Conservation (phyloP, 2,797 vertebrate species). For the Oceanodroma leucorhoa region DNA sequence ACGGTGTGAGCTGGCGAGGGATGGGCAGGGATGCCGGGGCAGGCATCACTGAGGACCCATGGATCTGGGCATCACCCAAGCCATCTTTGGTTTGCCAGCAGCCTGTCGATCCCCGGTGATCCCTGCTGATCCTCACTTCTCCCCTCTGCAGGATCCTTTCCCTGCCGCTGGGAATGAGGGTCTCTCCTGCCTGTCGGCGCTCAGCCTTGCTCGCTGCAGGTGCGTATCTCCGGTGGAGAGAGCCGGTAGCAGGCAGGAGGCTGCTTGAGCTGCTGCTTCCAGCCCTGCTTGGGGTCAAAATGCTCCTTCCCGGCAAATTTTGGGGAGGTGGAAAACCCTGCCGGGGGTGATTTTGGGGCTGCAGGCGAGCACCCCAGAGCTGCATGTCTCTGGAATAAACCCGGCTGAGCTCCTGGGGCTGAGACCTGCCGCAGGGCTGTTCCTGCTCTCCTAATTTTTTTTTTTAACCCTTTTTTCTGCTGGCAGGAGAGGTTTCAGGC, state of each 20-base stretch:
- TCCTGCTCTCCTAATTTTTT: background rate
- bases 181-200: accelerated
- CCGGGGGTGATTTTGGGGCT: background rate
- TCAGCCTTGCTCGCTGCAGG: accelerated
- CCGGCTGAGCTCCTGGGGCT: background rate
- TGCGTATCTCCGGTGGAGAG: background rate
- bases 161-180: background rate
- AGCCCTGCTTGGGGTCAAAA: accelerated
- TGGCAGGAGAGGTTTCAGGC: background rate
- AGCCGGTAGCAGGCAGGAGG: background rate
- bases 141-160: background rate
- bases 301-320: accelerated
- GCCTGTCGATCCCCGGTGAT: background rate
- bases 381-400: background rate
- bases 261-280: background rate
- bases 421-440: accelerated
- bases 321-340: accelerated
- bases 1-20: background rate
- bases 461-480: background rate
- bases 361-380: background rate
- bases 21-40: background rate
- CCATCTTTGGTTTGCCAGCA: background rate
- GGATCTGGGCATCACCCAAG: background rate
- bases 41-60: background rate
- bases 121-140: background rate